Conservation (phyloP, 2,888 invertebrate genomes). For the Metalampra italica region DNA sequence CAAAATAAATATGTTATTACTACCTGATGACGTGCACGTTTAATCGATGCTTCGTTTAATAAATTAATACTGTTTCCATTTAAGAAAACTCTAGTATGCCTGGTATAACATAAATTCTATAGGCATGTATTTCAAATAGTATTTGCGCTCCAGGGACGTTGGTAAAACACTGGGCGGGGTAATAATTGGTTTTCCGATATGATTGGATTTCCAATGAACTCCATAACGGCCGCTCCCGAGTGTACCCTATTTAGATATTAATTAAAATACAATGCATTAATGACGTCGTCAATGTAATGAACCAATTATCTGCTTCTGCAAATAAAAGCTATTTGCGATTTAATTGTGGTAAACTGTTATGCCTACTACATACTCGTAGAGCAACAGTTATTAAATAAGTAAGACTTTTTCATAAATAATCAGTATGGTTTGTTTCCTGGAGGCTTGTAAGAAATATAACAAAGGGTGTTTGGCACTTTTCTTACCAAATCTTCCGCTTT, state of each 20-base stretch:
- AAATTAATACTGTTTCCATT: no score
- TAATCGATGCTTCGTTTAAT: no score
- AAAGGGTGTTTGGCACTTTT: no score
- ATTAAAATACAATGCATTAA: constrained; percentile 40
- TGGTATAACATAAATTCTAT: neutral
- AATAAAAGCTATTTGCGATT: constrained; percentile 28
- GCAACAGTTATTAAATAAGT: no score
- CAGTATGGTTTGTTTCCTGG: no score
- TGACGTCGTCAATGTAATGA: constrained; percentile 38
- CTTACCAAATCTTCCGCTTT: no score
- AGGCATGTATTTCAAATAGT: neutral
- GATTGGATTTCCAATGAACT: constrained; percentile 44
- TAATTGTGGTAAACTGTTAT: neutral
- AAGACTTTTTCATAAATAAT: no score
- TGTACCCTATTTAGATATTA: constrained; percentile 46
- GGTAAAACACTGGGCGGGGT: constrained; percentile 15
- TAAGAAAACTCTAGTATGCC: no score
- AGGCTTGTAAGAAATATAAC: no score
- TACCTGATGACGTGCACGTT: no score
- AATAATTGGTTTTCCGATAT: constrained; percentile 36
- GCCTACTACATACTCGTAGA: neutral
- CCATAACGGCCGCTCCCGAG: constrained; percentile 17
- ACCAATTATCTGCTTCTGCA: constrained; percentile 41
- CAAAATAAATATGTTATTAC: no score
- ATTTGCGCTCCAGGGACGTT: neutral